Conservation (phyloP, 2,113 vertebrate genomes). For the Vireo altiloquus region DNA sequence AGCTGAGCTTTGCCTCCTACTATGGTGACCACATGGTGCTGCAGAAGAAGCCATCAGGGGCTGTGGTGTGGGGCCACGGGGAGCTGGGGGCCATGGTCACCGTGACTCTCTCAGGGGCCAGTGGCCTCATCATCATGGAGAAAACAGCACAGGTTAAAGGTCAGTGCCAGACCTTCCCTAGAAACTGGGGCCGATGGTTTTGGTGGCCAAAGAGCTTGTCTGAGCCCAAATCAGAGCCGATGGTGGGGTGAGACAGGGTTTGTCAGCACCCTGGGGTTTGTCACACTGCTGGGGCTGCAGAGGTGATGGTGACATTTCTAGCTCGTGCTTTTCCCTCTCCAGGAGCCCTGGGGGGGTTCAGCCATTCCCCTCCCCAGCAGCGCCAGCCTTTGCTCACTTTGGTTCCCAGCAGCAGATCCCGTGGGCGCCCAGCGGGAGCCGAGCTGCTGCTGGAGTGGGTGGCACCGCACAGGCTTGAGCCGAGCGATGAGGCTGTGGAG, state of each 20-base stretch:
- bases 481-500: not conserved
- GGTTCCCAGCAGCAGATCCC: not conserved
- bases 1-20: slow-evolving; percentile 82
- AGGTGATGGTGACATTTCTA: not conserved
- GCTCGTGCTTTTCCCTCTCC: not conserved
- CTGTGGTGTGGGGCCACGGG: slow-evolving; percentile 86
- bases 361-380: not conserved
- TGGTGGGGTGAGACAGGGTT: not conserved
- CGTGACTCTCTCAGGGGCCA: slow-evolving; percentile 38
- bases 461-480: not conserved
- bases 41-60: slow-evolving; percentile 81
- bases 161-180: not conserved
- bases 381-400: not conserved
- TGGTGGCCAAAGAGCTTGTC: not conserved
- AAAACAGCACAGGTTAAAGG: slow-evolving; percentile 56
- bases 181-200: accelerated
- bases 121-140: not conserved
- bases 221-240: accelerated
- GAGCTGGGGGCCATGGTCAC: slow-evolving; percentile 53
- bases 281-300: not conserved
- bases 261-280: not conserved
- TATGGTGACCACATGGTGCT: slow-evolving; percentile 87
- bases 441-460: not conserved
- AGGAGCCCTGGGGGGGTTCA: not conserved
- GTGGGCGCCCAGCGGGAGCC: not conserved